Evolutionary conservation across 2,113 vertebrate species (phyloP).

Genomic region (Ophthalmolycus amberensis): DNA sequence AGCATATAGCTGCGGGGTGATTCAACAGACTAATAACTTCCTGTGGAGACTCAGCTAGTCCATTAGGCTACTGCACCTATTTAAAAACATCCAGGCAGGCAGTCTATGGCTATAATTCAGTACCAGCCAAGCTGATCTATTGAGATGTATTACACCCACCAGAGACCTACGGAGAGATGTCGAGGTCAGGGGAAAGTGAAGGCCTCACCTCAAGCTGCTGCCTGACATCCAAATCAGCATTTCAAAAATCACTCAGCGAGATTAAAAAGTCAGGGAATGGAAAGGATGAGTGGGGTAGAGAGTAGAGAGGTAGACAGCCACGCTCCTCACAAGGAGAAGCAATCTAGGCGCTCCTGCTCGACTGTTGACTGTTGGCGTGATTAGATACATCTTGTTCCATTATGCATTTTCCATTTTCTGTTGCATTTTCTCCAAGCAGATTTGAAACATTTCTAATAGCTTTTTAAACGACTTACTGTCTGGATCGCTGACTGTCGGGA

Average conservation of each 20-base stretch:
- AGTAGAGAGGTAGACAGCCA: slow-evolving; percentile 31
- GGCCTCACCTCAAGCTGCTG: slow-evolving; percentile 67
- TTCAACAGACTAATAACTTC: slow-evolving; percentile 69
- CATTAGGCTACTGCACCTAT: slow-evolving; percentile 66
- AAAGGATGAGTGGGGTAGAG: slow-evolving; percentile 44
- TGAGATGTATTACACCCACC: slow-evolving; percentile 77
- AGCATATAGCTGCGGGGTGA: slow-evolving; percentile 26
- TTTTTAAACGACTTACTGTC: slow-evolving; percentile 78
- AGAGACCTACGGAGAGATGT: slow-evolving; percentile 55
- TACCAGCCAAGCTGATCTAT: slow-evolving; percentile 73
- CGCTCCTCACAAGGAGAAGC: slow-evolving; percentile 44
- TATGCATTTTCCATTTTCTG: slow-evolving; percentile 70
- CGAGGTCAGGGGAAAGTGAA: slow-evolving; percentile 68
- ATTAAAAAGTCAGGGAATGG: slow-evolving; percentile 78
- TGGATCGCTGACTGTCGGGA: slow-evolving; percentile 64
- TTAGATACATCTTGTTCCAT: slow-evolving; percentile 78
- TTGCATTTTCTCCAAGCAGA: slow-evolving; percentile 75
- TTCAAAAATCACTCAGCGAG: slow-evolving; percentile 84
- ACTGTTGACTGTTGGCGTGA: slow-evolving; percentile 71
- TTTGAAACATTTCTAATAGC: slow-evolving; percentile 80
- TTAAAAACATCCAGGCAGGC: slow-evolving; percentile 67
- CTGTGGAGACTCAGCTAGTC: slow-evolving; percentile 50
- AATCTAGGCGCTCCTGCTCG: slow-evolving; percentile 56
- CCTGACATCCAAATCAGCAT: slow-evolving; percentile 76
- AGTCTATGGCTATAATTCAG: slow-evolving; percentile 75